phyloP scores from a whole-genome alignment of 35 echinoderm and acorn worm species.

The Stichopus chloronotus region DNA sequence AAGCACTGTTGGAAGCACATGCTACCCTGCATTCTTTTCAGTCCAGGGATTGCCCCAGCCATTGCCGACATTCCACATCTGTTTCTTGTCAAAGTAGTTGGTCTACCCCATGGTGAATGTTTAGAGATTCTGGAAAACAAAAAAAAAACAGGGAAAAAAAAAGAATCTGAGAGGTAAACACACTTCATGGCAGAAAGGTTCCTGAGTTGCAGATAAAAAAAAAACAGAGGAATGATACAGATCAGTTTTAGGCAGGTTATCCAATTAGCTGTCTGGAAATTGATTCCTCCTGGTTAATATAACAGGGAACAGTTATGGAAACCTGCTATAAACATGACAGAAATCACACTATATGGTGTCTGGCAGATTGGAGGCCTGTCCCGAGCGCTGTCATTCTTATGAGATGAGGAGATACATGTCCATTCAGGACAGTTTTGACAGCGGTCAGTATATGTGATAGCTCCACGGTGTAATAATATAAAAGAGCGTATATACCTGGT shows the following conservation, averaged over 20 bases:
- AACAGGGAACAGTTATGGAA: not conserved
- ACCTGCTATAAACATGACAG: slow-evolving; percentile 16
- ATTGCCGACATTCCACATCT: slow-evolving; percentile 44
- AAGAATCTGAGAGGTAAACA: not conserved
- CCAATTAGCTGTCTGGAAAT: slow-evolving; percentile 37
- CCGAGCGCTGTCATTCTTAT: not conserved
- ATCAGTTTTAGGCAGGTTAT: slow-evolving; percentile 47
- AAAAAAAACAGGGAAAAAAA: slow-evolving; percentile 16
- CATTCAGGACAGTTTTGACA: not conserved
- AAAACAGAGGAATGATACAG: slow-evolving; percentile 9
- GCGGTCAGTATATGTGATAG: too few species aligned
- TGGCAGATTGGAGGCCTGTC: not conserved
- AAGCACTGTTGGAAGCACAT: not conserved
- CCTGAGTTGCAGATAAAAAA: not conserved
- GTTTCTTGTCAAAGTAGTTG: slow-evolving; percentile 26
- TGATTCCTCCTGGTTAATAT: not conserved
- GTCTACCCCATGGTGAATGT: slow-evolving; percentile 38
- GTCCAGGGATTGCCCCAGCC: not conserved
- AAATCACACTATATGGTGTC: slow-evolving; percentile 22
- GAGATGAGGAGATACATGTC: not conserved
- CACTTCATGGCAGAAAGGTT: not conserved
- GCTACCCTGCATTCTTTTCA: slow-evolving; percentile 15
- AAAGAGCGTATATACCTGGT: too few species aligned
- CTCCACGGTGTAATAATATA: too few species aligned
- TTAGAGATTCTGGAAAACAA: not conserved